Base-by-base conservation (phyloP, 2,888 invertebrate genomes). In the Charanyca ferruginea region DNA sequence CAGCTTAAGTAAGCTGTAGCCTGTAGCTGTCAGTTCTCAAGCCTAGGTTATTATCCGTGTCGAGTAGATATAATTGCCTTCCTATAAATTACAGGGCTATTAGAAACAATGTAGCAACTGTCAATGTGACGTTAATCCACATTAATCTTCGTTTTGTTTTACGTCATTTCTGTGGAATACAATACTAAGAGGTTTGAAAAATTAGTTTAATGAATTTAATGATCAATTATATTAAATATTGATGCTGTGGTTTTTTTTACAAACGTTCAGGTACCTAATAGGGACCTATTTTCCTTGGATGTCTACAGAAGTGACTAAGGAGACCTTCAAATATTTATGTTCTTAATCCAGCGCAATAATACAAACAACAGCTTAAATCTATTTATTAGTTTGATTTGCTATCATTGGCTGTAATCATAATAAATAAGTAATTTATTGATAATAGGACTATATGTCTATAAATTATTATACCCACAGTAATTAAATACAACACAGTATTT, bases 1-100 rank as follows among this genome's bases (percentile, higher is more conserved):
- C 74, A 61, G 45, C 22, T 28, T 73, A 77, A 59, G 51, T 73
- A 77, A 77, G 51, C 35, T 35, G 70, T 75, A 38, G 16, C 42
- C 48, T 66, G 42, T 38, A 42, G 53, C 25, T 23, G 73, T 47
- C 60, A 9, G 54, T 65, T 65, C 49, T 13, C 58, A 55, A 65
- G 73, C 41, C 42, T 68, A 18, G 45, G 58, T 35, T 55, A 71
- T 73, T 73, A 77, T 59, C 73, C 11, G 32, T 11, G 11, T 7
- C 35, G 16, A 16, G 32, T n/a, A 45, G 35, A 47, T 62, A 42
- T 74, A 74, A 76, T 76, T 64, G 38, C 32, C 42, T 52, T 48
- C 45, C 47, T 74, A 61, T 79, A 64, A 60, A 61, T 35, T 45
- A 45, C 67, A 72, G 57, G 42, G 44, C 48, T 51, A 58, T 60